Evolutionary conservation across 2,113 vertebrate species (phyloP), one percentile per base, ranked within the genome.

Genomic region (Trematomus loennbergii): DNA sequence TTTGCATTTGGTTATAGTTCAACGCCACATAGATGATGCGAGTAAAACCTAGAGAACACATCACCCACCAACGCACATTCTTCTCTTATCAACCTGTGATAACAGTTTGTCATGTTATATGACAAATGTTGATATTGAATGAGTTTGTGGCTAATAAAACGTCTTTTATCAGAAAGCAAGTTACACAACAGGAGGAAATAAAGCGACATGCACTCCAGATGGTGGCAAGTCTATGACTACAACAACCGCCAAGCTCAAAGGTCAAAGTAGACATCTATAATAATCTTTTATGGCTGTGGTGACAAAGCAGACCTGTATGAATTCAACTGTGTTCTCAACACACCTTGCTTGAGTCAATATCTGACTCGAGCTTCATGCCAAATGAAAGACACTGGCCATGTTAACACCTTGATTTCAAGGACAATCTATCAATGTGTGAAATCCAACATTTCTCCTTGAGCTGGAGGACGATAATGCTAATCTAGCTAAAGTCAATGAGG

Each of bases 241-340:
- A 71, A 36, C 66, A 55, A 45, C 20, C 50, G 62, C 80, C 59
- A 9, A 82, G 85, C 90, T 90, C 90, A 92, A 94, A 93, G 93
- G 91, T 93, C 86, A 86, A 33, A 8, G 13, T 2, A 79, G 61
- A 87, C 64, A 52, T 60, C 46, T 57, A 40, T 40, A 67, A 76
- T 91, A 63, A 65, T 48, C 53, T 66, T 94, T 91, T 92, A 91
- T 89, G 87, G 84, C 68, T 55, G 74, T 29, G 0, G 18, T 80
- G 59, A 69, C 33, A 67, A 79, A 45, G 48, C 1, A 29, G 50
- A 16, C 75, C 0, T 2, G 62, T 4, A 15, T 52, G 8, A 84
- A 87, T 72, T 59, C 43, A 77, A 71, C 57, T 75, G 25, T 70
- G 72, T n/a, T 72, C 64, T 52, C 22, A 49, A 64, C 72, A 48